phyloP scores from a whole-genome alignment of 2,797 vertebrate genomes.

The Bradypodion ventrale region DNA sequence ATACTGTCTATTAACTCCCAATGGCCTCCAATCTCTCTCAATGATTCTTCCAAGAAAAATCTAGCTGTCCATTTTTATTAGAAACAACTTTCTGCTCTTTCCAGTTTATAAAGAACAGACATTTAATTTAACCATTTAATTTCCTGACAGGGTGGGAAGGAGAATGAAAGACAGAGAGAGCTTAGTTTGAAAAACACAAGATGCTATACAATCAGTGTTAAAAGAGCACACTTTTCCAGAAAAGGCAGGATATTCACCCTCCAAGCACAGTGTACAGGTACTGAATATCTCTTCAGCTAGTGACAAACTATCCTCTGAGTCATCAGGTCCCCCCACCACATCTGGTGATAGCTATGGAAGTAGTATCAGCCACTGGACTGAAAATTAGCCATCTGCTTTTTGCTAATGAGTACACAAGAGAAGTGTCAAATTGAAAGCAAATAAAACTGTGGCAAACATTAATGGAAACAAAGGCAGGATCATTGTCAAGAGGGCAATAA shows the following conservation, averaged over 20 bases:
- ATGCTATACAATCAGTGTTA: no score
- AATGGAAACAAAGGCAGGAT: neutral
- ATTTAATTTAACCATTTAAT: no score
- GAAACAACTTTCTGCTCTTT: no score
- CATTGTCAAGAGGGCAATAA: neutral
- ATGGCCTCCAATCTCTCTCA: no score
- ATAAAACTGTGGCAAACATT: neutral
- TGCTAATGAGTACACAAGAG: neutral
- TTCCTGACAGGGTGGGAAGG: no score
- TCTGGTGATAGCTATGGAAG: neutral
- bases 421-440: constrained; percentile 10
- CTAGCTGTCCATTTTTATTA: no score
- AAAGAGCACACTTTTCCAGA: no score
- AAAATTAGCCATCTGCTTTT: neutral
- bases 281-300: neutral
- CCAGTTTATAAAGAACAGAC: no score
- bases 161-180: no score
- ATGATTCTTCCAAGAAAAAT: no score
- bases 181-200: no score
- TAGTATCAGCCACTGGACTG: neutral
- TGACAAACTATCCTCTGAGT: neutral
- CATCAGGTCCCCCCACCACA: neutral
- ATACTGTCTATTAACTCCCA: no score
- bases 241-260: neutral
- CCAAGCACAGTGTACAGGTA: neutral